phyloP scores from a whole-genome alignment of 2,113 vertebrate genomes.

The Maccullochella peelii region DNA sequence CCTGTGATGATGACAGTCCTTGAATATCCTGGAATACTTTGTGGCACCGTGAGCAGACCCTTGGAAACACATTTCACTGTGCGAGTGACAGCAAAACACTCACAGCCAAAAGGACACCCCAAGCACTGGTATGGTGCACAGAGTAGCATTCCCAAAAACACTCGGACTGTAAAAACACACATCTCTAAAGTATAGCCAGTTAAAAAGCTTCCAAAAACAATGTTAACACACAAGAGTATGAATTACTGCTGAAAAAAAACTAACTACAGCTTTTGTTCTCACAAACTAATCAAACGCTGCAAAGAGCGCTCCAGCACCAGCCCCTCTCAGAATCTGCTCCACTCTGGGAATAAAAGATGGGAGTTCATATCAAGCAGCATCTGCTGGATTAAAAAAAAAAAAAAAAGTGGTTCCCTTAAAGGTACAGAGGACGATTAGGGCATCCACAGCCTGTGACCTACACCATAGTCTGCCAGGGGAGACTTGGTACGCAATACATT shows the following conservation, averaged over 20 bases:
- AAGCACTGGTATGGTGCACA: conserved; percentile 57
- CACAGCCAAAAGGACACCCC: conserved; percentile 82
- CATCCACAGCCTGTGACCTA: conserved; percentile 50
- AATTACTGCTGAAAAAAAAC: conserved; percentile 1
- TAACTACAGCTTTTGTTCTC: conserved; percentile 26
- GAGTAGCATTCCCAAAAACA: conserved; percentile 73
- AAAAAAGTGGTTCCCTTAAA: conserved; percentile 76
- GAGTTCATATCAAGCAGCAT: conserved; percentile 66
- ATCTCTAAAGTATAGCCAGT: conserved; percentile 58
- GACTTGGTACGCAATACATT: neutral
- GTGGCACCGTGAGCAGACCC: conserved; percentile 76
- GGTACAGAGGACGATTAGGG: conserved; percentile 72
- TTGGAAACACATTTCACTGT: conserved; percentile 83
- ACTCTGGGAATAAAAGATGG: conserved; percentile 72
- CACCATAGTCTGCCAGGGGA: conserved; percentile 36
- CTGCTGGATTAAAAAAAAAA: conserved; percentile 59
- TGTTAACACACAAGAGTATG: neutral
- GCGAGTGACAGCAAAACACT: conserved; percentile 79
- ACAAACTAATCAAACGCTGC: conserved; percentile 24
- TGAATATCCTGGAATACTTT: conserved; percentile 77
- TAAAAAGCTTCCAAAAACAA: conserved; percentile 1
- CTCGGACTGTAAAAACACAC: conserved; percentile 52
- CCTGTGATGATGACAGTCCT: conserved; percentile 81
- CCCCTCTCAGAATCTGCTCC: conserved; percentile 58
- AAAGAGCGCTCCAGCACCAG: conserved; percentile 34